A percentile compares a stretch with the other conserved stretches of the same genome.
Conservation (phyloP, 64 coral and sea anemone species). For the Stichodactyla mertensii region DNA sequence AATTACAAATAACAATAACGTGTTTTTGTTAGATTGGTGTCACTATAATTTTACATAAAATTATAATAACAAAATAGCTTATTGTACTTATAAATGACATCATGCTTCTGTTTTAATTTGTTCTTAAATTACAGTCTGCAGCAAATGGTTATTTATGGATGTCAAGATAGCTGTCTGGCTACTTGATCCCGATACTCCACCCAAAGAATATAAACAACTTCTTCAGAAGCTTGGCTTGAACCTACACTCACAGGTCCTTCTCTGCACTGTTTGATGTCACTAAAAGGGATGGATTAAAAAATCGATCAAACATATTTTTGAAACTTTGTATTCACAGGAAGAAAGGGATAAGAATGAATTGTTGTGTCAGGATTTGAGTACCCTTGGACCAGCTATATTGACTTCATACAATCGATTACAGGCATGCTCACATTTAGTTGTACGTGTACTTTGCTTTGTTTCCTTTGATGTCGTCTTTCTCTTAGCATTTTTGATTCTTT, state of each 20-base stretch:
- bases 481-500: neutral
- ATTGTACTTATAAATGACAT: too few species aligned
- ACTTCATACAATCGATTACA: conserved; percentile 47
- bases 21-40: too few species aligned
- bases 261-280: neutral
- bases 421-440: neutral
- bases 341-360: conserved; percentile 35
- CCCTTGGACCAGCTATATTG: conserved; percentile 57
- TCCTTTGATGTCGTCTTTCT: neutral
- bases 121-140: conserved; percentile 46
- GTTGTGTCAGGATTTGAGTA: conserved; percentile 45
- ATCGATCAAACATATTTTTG: neutral
- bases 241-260: neutral
- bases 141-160: conserved; percentile 63
- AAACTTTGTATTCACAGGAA: conserved; percentile 1
- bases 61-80: too few species aligned
- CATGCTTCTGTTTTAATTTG: neutral
- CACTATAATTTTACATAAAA: too few species aligned
- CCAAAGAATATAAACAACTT: conserved; percentile 42
- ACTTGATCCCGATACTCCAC: conserved; percentile 69
- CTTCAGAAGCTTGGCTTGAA: conserved; percentile 24
- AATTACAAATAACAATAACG: too few species aligned
- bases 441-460: neutral
- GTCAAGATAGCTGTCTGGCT: conserved; percentile 73
- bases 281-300: neutral